Evolutionary conservation across 2,888 invertebrate species (phyloP), one percentile per base, ranked within the genome.

Genomic region (Drosophila sordidula): DNA sequence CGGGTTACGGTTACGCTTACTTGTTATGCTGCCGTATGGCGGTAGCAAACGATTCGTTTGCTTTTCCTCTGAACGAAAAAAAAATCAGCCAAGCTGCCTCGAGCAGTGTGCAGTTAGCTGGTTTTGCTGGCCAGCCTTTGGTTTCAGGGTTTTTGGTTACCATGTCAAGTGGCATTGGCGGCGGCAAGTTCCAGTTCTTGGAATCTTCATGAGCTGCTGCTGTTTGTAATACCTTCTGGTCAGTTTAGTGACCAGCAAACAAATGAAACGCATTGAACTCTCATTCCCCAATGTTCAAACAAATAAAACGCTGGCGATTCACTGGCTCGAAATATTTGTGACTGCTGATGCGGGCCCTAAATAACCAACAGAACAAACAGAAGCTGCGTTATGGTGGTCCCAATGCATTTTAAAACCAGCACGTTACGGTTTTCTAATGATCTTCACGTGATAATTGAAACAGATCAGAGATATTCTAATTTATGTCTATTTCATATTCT

Each of bases 91-190:
- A 51, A 49, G 14, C 14, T 14, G 38, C 47, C 14, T 38, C 56
- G 25, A 54, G 72, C 50, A 36, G 32, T 39, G 61, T 49, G 58
- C 61, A 73, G 78, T 69, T 80, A 73, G 80, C 68, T 41, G 62
- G 49, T 62, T 71, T 54, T 65, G 18, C 25, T 39, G 45, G 36
- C 56, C 62, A 71, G 78, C 36, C 70, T 69, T 70, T 82, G 78
- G 69, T 79, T 74, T 70, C 59, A 29, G 61, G 76, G 66, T 85
- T 74, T 83, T 83, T 79, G 85, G 85, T 83, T 85, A 74, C 85
- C 80, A 84, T 75, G 83, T 84, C 83, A 84, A 85, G 83, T 85
- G 77, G 71, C 80, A 79, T n/a, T 46, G 54, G 59, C 72, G 47
- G 74, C 70, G 56, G 64, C 68, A 61, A 68, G 75, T 75, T 75